Percentiles rank a stretch among this genome's conserved stretches.
These are phyloP conservation scores for Tenualosa thibaudeaui DNA, from an alignment of 2,797 vertebrate species.

Conservation along the genomic window DNA sequence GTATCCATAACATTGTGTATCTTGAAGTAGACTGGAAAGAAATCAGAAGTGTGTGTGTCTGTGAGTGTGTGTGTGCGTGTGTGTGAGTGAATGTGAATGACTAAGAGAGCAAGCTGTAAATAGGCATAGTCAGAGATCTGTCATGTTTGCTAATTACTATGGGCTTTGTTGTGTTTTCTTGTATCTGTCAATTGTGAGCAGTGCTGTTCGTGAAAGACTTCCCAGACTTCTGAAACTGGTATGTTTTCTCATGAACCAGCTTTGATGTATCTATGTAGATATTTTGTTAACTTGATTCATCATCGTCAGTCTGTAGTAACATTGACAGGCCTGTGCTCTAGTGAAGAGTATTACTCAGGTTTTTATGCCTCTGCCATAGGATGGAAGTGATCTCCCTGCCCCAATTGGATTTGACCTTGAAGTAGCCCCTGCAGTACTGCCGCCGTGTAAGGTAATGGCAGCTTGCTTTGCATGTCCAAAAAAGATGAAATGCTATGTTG, in stretches of 20 bases:
- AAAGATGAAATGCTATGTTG: neutral
- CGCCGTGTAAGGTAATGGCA: slow-evolving; percentile 78
- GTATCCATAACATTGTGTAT: neutral
- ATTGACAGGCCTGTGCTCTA: neutral
- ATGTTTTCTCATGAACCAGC: slow-evolving; percentile 16
- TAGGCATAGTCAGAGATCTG: neutral
- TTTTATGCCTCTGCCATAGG: slow-evolving; percentile 63
- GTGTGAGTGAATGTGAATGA: slow-evolving; percentile 24
- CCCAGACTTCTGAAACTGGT: slow-evolving; percentile 58
- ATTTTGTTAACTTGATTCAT: neutral
- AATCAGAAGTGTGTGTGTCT: slow-evolving; percentile 17
- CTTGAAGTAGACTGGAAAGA: neutral
- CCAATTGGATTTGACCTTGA: slow-evolving; percentile 87
- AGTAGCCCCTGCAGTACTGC: slow-evolving; percentile 82
- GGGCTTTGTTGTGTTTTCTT: slow-evolving; percentile 40
- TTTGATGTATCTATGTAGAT: neutral
- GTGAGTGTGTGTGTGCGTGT: slow-evolving; percentile 30
- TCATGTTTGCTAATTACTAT: slow-evolving; percentile 15
- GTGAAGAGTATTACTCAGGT: neutral
- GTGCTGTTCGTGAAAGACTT: slow-evolving; percentile 76
- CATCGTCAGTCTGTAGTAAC: neutral
- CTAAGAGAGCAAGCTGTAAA: neutral
- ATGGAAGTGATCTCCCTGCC: slow-evolving; percentile 85
- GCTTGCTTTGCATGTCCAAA: neutral
- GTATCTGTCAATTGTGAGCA: slow-evolving; percentile 59